phyloP scores from a whole-genome alignment of 2,113 vertebrate genomes.

The Planiliza haematocheilus region DNA sequence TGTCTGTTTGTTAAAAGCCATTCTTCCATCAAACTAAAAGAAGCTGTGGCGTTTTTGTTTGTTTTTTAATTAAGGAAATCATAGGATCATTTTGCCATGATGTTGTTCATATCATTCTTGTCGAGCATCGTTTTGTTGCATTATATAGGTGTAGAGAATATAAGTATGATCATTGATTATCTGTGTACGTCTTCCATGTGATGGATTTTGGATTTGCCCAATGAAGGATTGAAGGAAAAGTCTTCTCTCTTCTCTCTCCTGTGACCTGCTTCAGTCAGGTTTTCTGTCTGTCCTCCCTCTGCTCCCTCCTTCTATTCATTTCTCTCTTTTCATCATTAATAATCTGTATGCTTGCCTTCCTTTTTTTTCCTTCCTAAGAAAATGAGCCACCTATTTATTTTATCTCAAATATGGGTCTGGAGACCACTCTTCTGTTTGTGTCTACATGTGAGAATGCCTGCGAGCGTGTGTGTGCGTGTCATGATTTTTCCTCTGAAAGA shows the following conservation, averaged over 20 bases:
- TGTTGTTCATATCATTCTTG: slow-evolving; percentile 46
- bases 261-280: slow-evolving; percentile 15
- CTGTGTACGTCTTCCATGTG: slow-evolving; percentile 58
- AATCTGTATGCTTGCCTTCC: slow-evolving; percentile 22
- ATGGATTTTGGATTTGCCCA: slow-evolving; percentile 42
- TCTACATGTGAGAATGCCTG: slow-evolving; percentile 44
- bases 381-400: slow-evolving; percentile 78
- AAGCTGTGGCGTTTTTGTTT: slow-evolving; percentile 54
- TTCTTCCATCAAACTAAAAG: slow-evolving; percentile 54
- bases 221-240: slow-evolving; percentile 32
- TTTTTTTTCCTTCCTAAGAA: slow-evolving; percentile 33
- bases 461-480: slow-evolving; percentile 20
- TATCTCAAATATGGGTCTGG: slow-evolving; percentile 66
- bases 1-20: slow-evolving; percentile 61
- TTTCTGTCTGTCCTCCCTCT: slow-evolving; percentile 23
- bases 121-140: slow-evolving; percentile 55
- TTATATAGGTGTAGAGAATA: slow-evolving; percentile 50
- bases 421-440: slow-evolving; percentile 71
- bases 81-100: slow-evolving; percentile 36
- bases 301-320: slow-evolving; percentile 2
- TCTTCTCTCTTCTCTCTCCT: slow-evolving; percentile 5
- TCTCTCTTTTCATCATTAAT: slow-evolving; percentile 28
- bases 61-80: slow-evolving; percentile 25
- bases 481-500: slow-evolving; percentile 52
- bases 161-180: slow-evolving; percentile 41